phyloP scores from a whole-genome alignment of 1,140 invertebrate genomes.

The Eriosoma lanigerum region DNA sequence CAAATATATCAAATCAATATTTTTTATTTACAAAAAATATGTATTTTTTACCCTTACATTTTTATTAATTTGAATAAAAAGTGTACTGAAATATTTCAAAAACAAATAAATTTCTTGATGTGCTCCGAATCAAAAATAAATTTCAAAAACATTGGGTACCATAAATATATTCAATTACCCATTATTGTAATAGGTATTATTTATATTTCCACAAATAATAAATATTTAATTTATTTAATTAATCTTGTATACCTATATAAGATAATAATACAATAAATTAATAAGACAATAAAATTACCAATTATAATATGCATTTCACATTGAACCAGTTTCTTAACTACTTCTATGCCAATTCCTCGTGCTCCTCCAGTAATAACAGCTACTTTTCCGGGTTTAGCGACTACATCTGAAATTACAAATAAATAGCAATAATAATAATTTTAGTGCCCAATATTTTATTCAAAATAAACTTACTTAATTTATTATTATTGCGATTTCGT shows the following conservation, averaged over 20 bases:
- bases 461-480: slow-evolving; percentile 60
- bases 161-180: too few relatives aligned
- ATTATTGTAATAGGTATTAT: too few relatives aligned
- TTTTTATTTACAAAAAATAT: too few relatives aligned
- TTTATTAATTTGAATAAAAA: too few relatives aligned
- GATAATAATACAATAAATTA: neutral
- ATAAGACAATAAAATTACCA: slow-evolving; percentile 63
- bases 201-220: too few relatives aligned
- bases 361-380: slow-evolving; percentile 87
- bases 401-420: slow-evolving; percentile 61
- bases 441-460: slow-evolving; percentile 21
- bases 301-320: slow-evolving; percentile 83
- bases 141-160: too few relatives aligned
- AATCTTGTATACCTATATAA: too few relatives aligned
- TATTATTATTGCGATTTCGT: slow-evolving; percentile 60
- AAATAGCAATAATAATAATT: slow-evolving; percentile 29
- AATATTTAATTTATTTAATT: too few relatives aligned
- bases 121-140: too few relatives aligned
- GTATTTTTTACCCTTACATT: too few relatives aligned
- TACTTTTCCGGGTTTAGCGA: slow-evolving; percentile 65
- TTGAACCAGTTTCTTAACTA: slow-evolving; percentile 75
- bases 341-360: slow-evolving; percentile 80
- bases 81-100: too few relatives aligned
- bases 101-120: too few relatives aligned
- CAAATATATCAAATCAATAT: neutral